A percentile compares a stretch with the other conserved stretches of the same genome.
phyloP scores from a whole-genome alignment of 1,140 invertebrate genomes.

The Drosophila watanabei region DNA sequence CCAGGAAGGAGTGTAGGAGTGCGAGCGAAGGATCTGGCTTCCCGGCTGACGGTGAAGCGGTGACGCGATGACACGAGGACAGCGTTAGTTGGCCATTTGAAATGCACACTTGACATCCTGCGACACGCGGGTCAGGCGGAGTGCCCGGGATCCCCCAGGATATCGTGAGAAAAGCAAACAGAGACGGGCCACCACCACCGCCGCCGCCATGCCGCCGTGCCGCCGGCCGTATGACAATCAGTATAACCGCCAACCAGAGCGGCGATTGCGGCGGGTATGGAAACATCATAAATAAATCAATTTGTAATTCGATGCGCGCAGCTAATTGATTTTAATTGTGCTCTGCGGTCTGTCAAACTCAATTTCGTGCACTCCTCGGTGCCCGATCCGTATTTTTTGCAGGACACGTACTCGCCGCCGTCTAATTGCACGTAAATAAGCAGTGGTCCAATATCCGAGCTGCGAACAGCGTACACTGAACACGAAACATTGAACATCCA shows the following conservation, averaged over 20 bases:
- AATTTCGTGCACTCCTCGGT: conserved; percentile 39
- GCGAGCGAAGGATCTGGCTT: not conserved
- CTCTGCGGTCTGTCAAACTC: conserved; percentile 58
- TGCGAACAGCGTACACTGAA: conserved; percentile 2
- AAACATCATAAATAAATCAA: conserved; percentile 65
- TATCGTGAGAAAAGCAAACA: conserved; percentile 55
- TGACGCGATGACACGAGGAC: conserved; percentile 22
- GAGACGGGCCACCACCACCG: not conserved
- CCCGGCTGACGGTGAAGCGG: conserved; percentile 3
- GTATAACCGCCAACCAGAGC: conserved; percentile 21
- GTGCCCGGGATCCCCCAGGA: conserved; percentile 5
- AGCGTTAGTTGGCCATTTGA: conserved; percentile 42
- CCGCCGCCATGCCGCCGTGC: not conserved
- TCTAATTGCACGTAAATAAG: conserved; percentile 64
- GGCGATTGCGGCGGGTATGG: conserved; percentile 27
- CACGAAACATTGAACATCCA: not conserved
- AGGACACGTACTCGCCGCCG: conserved; percentile 36
- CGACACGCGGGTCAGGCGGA: conserved; percentile 48
- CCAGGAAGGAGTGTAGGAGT: conserved; percentile 1
- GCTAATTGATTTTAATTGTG: conserved; percentile 72
- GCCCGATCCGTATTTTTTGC: conserved; percentile 10
- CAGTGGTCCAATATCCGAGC: conserved; percentile 23
- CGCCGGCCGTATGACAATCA: conserved; percentile 17
- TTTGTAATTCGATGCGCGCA: conserved; percentile 66
- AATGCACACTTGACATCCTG: conserved; percentile 37